Evolutionary conservation across 2,797 vertebrate genomes (phyloP), one percentile per base, ranked within the genome.

Genomic region (Mus spretus): DNA sequence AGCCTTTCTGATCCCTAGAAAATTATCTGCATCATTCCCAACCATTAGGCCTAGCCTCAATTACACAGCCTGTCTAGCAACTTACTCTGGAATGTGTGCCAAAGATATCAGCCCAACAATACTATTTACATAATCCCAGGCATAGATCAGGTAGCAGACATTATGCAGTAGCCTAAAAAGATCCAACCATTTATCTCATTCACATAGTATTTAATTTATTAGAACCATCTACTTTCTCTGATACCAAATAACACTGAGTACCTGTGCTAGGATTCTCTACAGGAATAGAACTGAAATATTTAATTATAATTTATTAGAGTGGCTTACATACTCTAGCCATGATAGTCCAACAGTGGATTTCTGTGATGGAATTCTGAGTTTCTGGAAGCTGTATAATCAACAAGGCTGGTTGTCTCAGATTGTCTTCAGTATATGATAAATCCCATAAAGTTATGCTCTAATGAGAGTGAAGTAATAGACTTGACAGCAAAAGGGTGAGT

Each of bases 11-110:
- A 53, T 70, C 19, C 31, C 31, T n/a, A 20, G 31, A 70, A 50
- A 85, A 67, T 22, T 50, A n/a, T 50, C 3, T 24, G 44, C 6
- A 19, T 67, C 47, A 67, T 15, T 20, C 6, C 19, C 0, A 85
- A 13, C 31, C 44, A 4, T 15, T 50, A 24, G 20, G 12, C 12
- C 31, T 70, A 50, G 6, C 11, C 19, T n/a, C 11, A 67, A 8
- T n/a, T 9, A 3, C 1, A n/a, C 3, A n/a, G 6, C 11, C 44
- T 67, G 1, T 82, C 3, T n/a, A 7, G 3, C 28, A 50, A 5
- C 6, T 20, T 67, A n/a, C 11, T 63, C 6, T 65, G 10, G 11
- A 75, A 11, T 50, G 11, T 85, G 44, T 67, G 40, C 4, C 17
- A 28, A 50, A 24, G 40, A 67, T 67, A 28, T 19, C 6, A 85